Evolutionary conservation across 1,140 invertebrate genomes (phyloP), one percentile per base, ranked within the genome.

Genomic region (silkworm (Bombyx mori)): DNA sequence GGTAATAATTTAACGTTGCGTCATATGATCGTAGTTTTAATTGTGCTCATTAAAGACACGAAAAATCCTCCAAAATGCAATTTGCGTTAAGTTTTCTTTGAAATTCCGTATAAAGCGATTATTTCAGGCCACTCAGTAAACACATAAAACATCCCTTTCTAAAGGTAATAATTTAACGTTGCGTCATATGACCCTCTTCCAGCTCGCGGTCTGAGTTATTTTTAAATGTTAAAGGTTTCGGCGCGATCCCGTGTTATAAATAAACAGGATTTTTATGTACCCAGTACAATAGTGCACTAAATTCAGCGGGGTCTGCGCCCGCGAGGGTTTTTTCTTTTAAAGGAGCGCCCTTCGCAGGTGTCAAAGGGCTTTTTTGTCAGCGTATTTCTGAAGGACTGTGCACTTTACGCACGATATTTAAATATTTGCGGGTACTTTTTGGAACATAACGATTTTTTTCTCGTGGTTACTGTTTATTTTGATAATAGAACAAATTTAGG

Each of bases 141-240:
- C 26, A 35, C 26, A 35, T 35, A 35, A 35, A 35, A 1, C 26
- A 35, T 35, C 26, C 26, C 26, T 35, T 35, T 35, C 26, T 35
- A 1, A 35, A 35, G 26, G 26, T 35, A 35, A 35, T 35, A 35
- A 35, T 35, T 35, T 35, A 35, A 35, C 26, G 26, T 35, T 35
- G 4, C 26, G 26, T 35, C 26, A 35, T 35, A 35, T 35, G 4
- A 35, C 26, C 26, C 26, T 35, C 26, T 35, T 35, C 26, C 26
- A 35, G 0, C 50, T 8, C 50, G 26, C 50, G 42, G 48, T 56
- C 57, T 65, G 66, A 74, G 71, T 77, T 75, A 75, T 75, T 73
- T 68, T 77, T 70, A 71, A 72, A 65, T 71, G 74, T 71, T 73
- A 73, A 75, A 75, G 68, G 68, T 65, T 75, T 68, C 49, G 55